phyloP scores from a whole-genome alignment of 2,797 vertebrate species.

The Rhabdophis nuchalis region DNA sequence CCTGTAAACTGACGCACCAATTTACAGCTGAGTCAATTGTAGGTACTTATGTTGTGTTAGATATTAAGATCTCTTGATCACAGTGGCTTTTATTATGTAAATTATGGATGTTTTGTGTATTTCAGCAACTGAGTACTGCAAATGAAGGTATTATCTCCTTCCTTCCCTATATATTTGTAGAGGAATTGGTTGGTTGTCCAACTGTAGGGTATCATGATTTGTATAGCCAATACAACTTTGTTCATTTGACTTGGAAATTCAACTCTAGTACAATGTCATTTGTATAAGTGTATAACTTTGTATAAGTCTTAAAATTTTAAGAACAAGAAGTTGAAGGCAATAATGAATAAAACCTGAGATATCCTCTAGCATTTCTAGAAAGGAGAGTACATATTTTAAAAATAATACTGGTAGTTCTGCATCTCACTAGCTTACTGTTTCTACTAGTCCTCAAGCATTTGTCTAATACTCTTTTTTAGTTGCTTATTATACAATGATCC shows the following conservation, averaged over 20 bases:
- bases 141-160: neutral
- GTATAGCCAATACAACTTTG: neutral
- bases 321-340: neutral
- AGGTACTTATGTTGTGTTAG: neutral
- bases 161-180: neutral
- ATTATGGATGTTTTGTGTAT: neutral
- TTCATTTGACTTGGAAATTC: neutral
- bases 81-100: neutral
- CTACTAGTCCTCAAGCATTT: neutral
- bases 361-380: neutral
- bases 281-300: too few relatives aligned
- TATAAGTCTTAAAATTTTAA: neutral
- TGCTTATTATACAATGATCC: neutral
- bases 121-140: neutral
- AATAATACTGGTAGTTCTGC: neutral
- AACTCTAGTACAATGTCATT: neutral
- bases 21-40: neutral
- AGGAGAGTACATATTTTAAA: neutral
- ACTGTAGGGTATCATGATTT: neutral
- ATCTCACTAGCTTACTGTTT: neutral
- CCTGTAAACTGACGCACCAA: neutral
- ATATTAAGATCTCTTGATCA: neutral
- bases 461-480: neutral
- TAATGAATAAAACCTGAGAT: neutral
- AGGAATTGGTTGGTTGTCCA: neutral